Evolutionary conservation across 2,113 vertebrate genomes (phyloP).

Genomic region (Alouatta palliata): DNA sequence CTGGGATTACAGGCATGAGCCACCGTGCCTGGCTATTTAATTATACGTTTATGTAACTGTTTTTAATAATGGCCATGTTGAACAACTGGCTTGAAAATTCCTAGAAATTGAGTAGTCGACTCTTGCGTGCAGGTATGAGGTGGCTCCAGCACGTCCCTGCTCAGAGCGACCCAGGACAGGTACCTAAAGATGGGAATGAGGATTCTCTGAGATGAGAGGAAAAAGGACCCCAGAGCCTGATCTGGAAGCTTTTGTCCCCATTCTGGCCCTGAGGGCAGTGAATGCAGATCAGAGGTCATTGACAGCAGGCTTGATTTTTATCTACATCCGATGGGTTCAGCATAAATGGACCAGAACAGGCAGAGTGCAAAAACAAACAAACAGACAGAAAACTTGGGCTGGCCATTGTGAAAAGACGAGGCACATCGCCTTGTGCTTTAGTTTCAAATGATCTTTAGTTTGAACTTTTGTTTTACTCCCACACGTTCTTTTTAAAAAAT

Average conservation of each 20-base stretch:
- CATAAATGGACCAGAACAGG: rapidly evolving
- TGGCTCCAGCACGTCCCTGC: too few species aligned
- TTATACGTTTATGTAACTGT: background rate
- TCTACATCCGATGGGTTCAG: background rate
- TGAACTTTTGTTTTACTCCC: background rate
- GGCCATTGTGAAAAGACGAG: background rate
- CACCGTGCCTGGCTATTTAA: background rate
- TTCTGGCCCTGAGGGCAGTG: background rate
- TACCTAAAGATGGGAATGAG: background rate
- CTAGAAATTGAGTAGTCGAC: too few species aligned
- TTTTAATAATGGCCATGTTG: background rate
- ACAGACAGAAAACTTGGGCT: background rate
- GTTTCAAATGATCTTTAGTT: background rate
- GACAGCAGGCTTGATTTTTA: too few species aligned
- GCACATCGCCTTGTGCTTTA: background rate
- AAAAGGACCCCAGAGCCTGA: background rate
- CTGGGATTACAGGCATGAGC: too few species aligned
- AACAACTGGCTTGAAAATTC: background rate
- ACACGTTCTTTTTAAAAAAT: background rate
- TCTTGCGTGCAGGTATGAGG: background rate
- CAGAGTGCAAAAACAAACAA: background rate
- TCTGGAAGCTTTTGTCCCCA: background rate
- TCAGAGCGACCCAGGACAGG: background rate
- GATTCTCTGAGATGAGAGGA: background rate
- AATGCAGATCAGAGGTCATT: background rate